phyloP scores from a whole-genome alignment of 2,113 vertebrate genomes.

The Apteryx owenii region DNA sequence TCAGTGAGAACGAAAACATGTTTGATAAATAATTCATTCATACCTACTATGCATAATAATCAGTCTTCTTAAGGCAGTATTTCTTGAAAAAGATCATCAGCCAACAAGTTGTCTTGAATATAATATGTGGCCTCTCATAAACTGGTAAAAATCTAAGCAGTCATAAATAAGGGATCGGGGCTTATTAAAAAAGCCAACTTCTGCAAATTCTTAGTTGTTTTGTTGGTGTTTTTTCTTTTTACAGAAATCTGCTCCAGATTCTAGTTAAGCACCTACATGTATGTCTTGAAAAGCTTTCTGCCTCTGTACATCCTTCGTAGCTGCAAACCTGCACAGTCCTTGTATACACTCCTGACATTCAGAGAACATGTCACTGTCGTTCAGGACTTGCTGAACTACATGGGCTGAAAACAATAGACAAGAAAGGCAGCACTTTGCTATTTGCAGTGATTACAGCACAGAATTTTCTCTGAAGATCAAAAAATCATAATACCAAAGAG shows the following conservation, averaged over 20 bases:
- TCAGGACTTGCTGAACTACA: neutral
- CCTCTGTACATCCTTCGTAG: neutral
- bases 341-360: neutral
- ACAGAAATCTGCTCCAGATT: neutral
- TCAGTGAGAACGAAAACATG: slow-evolving; percentile 73
- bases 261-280: neutral
- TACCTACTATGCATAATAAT: slow-evolving; percentile 80
- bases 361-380: rapidly evolving
- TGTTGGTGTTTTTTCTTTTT: neutral
- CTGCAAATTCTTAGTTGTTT: neutral
- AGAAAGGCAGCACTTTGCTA: neutral
- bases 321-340: neutral
- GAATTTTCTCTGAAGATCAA: neutral
- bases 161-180: neutral
- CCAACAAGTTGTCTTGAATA: slow-evolving; percentile 53
- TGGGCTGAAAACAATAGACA: rapidly evolving
- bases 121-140: neutral
- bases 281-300: neutral
- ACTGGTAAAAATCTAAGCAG: neutral
- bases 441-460: neutral
- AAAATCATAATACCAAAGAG: neutral
- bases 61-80: slow-evolving; percentile 55
- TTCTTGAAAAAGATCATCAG: slow-evolving; percentile 65
- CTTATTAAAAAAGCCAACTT: neutral
- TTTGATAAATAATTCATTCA: slow-evolving; percentile 84